phyloP scores from a whole-genome alignment of 2,113 vertebrate species.

The Paratilapia polleni region DNA sequence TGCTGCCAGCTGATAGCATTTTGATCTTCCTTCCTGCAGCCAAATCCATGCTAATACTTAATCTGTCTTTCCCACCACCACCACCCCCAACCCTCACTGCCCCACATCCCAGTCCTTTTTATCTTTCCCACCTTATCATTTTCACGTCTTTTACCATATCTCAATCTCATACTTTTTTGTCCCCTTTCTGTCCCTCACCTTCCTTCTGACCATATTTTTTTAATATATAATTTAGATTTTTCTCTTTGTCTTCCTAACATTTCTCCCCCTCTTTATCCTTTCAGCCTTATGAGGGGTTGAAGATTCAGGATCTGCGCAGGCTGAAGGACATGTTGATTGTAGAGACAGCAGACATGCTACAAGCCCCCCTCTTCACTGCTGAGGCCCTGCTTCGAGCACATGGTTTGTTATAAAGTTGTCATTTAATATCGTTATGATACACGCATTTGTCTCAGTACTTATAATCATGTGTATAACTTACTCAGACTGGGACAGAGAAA shows the following conservation, averaged over 20 bases:
- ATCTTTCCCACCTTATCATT: not conserved
- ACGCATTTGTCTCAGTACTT: not conserved
- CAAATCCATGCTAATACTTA: constrained; percentile 59
- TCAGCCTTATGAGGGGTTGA: constrained; percentile 93
- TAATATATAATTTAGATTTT: no score
- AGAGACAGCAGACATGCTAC: constrained; percentile 98
- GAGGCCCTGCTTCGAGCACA: constrained; percentile 97
- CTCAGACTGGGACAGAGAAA: constrained; percentile 77
- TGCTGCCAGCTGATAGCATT: constrained; percentile 53
- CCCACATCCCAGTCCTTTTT: constrained; percentile 19
- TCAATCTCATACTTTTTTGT: not conserved
- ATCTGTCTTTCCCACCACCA: constrained; percentile 35
- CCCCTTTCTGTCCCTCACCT: not conserved
- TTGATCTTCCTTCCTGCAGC: constrained; percentile 52
- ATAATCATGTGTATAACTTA: not conserved
- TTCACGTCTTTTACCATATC: not conserved
- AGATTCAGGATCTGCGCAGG: constrained; percentile 92
- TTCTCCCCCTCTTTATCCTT: constrained; percentile 1
- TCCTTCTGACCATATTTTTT: not conserved
- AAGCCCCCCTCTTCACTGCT: constrained; percentile 95
- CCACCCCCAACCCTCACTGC: not conserved
- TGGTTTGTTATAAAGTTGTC: constrained; percentile 63
- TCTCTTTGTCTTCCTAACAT: not conserved
- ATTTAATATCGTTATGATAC: not conserved
- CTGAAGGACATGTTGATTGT: constrained; percentile 99